These are phyloP conservation scores for Chalcis sispes DNA, from an alignment of 2,888 invertebrate species.

Conservation along the genomic window DNA sequence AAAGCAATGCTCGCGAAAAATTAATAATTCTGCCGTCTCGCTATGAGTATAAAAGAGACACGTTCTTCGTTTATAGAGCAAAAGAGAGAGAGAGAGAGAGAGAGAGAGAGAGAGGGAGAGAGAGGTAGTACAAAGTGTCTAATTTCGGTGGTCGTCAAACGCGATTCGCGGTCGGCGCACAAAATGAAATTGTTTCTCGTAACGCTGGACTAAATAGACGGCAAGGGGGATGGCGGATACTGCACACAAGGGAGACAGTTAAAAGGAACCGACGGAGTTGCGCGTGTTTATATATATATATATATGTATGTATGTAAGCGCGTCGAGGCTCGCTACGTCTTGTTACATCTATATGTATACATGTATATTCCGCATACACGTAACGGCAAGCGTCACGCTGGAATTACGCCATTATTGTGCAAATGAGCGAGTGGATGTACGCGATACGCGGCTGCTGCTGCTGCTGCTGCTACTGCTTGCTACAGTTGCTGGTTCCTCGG, in stretches of 20 bases:
- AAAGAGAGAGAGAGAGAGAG: no score
- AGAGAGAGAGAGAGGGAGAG: no score
- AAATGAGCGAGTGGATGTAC: constrained; percentile 67
- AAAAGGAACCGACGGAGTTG: not conserved
- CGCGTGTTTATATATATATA: not conserved
- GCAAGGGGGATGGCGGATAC: not conserved
- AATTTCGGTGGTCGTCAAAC: constrained; percentile 24
- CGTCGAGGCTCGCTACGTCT: no score
- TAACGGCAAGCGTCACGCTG: constrained; percentile 63
- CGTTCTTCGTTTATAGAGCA: no score
- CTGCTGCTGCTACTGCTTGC: no score
- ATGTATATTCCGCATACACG: constrained; percentile 61
- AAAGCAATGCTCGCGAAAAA: constrained; percentile 1
- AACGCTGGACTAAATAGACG: no score
- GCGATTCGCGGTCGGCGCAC: constrained; percentile 38
- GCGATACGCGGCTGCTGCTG: constrained; percentile 60
- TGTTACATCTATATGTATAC: constrained; percentile 31
- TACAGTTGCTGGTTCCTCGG: constrained; percentile 45
- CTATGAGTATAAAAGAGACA: not conserved
- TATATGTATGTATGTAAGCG: no score
- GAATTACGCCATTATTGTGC: constrained; percentile 72
- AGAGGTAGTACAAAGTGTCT: constrained; percentile 5
- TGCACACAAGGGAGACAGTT: not conserved
- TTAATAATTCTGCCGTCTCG: constrained; percentile 18
- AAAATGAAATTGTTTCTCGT: constrained; percentile 41